Conservation (phyloP, 2,797 vertebrate species). For the Ibycter americanus region DNA sequence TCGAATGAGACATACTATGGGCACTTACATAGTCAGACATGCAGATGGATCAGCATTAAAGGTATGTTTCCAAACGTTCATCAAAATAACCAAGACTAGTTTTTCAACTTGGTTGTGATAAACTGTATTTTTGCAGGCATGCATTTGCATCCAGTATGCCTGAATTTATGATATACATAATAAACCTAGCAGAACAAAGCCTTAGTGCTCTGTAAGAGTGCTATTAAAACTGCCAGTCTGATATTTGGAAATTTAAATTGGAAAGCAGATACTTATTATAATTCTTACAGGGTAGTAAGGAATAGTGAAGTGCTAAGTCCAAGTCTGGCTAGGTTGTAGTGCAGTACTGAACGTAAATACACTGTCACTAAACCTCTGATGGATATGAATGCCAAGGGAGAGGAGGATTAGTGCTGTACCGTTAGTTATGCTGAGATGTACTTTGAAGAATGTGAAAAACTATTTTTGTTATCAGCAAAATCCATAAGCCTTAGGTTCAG, state of each 20-base stretch:
- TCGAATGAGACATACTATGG: background rate
- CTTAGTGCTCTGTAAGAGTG: background rate
- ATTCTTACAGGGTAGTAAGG: background rate
- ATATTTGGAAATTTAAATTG: background rate
- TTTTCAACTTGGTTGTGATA: background rate
- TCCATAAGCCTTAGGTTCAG: background rate
- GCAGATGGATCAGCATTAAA: background rate
- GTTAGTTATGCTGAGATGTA: background rate
- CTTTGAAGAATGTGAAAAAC: background rate
- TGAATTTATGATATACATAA: background rate
- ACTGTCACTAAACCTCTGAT: background rate
- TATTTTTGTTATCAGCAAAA: background rate
- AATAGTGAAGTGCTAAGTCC: background rate
- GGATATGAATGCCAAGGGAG: background rate
- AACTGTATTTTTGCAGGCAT: background rate
- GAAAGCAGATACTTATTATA: background rate
- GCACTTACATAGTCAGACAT: background rate
- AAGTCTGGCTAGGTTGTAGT: background rate
- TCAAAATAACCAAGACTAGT: background rate
- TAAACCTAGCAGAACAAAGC: background rate
- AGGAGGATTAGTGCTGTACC: background rate
- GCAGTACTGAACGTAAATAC: background rate
- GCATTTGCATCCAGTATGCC: background rate
- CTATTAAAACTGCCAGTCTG: background rate
- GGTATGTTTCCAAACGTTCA: background rate